A percentile compares a stretch with the other conserved stretches of the same genome.
phyloP scores from a whole-genome alignment of 2,113 vertebrate species.

The Pseudopodoces humilis region DNA sequence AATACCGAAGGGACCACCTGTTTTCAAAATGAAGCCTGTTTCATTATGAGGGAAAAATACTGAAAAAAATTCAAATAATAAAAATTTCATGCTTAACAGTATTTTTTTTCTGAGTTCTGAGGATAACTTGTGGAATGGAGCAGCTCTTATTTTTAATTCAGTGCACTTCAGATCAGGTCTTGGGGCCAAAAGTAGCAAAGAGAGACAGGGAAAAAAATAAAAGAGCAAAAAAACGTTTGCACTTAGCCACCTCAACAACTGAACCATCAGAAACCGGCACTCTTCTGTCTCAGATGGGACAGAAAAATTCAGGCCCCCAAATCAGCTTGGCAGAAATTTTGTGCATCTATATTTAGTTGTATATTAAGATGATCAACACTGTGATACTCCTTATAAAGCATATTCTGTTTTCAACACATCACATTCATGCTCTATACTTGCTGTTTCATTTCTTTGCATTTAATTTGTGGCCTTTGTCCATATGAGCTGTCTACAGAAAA shows the following conservation, averaged over 20 bases:
- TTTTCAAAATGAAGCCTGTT: background rate
- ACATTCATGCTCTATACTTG: too few relatives aligned
- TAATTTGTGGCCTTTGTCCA: background rate
- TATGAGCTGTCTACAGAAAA: background rate
- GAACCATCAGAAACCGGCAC: background rate
- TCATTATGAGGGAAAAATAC: fast-evolving
- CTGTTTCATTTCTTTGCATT: background rate
- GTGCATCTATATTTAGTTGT: background rate
- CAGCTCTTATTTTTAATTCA: background rate
- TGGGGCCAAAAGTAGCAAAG: background rate
- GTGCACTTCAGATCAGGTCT: background rate
- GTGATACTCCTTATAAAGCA: background rate
- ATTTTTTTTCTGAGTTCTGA: background rate
- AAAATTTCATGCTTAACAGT: background rate
- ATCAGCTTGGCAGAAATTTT: background rate
- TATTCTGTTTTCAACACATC: background rate
- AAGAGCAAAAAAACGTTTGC: background rate
- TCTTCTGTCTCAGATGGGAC: background rate
- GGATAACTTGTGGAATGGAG: background rate
- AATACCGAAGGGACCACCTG: background rate
- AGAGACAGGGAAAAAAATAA: background rate
- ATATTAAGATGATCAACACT: background rate
- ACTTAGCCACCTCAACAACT: background rate
- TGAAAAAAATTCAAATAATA: background rate
- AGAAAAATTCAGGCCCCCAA: background rate